Conservation (phyloP, 2,888 invertebrate species). For the Flabesymbios commensalis region DNA sequence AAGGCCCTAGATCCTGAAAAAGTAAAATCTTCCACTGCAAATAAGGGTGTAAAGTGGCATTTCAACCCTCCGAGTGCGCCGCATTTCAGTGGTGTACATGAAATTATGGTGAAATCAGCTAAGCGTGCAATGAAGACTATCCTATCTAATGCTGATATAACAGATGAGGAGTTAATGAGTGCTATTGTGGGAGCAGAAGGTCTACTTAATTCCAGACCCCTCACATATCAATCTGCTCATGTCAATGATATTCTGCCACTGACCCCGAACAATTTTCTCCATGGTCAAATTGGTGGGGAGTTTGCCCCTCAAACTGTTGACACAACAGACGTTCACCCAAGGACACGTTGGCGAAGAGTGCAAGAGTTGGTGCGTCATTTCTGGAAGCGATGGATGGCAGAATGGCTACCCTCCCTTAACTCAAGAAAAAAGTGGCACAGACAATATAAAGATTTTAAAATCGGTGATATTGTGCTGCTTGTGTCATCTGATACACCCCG, state of each 20-base stretch:
- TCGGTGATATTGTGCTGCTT: neutral
- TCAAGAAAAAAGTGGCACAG: slow-evolving; percentile 1
- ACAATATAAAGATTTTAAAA: neutral
- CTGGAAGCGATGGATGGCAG: neutral
- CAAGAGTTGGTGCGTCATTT: neutral
- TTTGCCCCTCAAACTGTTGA: neutral
- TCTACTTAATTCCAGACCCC: neutral
- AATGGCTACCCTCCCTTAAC: neutral
- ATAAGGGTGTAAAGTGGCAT: neutral
- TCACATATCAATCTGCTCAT: neutral
- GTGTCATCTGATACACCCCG: neutral
- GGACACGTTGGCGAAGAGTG: neutral
- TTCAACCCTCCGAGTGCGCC: neutral
- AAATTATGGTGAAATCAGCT: neutral
- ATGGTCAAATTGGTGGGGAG: neutral
- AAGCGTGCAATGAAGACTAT: neutral
- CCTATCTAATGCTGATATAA: neutral
- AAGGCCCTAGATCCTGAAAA: neutral
- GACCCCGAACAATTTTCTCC: slow-evolving; percentile 5
- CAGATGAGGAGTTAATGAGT: neutral
- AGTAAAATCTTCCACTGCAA: neutral
- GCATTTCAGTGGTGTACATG: neutral
- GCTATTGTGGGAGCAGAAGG: neutral
- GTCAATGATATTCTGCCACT: neutral
- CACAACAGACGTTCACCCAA: neutral